Evolutionary conservation across 2,888 invertebrate species (phyloP), one percentile per base, ranked within the genome.

Genomic region (Athalia rosae): DNA sequence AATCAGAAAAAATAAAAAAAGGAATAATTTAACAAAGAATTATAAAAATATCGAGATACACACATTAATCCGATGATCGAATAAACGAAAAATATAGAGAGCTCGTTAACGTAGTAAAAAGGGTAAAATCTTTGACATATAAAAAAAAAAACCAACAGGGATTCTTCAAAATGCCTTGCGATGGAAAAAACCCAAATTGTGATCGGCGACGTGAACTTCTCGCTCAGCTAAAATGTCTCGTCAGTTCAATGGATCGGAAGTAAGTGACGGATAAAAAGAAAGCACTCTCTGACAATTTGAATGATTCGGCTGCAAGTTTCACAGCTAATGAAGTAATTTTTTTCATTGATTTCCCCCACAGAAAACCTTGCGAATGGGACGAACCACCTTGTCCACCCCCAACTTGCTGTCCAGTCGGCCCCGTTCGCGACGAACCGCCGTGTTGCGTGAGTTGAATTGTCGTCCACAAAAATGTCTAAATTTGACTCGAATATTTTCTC

Each of bases 301-400:
- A n/a, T n/a, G n/a, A n/a, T n/a, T n/a, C n/a, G n/a, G n/a, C n/a
- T n/a, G n/a, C n/a, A n/a, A n/a, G n/a, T n/a, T 28, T 28, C 28
- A 13, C 8, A 61, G 9, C 28, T 61, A 61, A 61, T 28, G 8
- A 61, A n/a, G 5, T 50, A 59, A 28, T 69, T 50, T 15, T 47
- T 67, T 69, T 66, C 62, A 56, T n/a, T 8, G 15, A 5, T 53
- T 71, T 71, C 7, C 11, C 61, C n/a, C 63, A 8, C 13, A 87
- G 87, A 73, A 88, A 89, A 80, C 85, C 89, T n/a, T 88, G 88
- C 76, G 89, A 89, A 74, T 89, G 89, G 89, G 89, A 89, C 77
- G 88, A 88, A 48, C 83, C 85, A 41, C 80, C 84, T 7, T 82
- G 79, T 47, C 80, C 85, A 61, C 85, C 84, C 13, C 84, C 85